These are phyloP conservation scores for Galbula dea DNA, from an alignment of 2,113 vertebrate species.

Conservation along the genomic window DNA sequence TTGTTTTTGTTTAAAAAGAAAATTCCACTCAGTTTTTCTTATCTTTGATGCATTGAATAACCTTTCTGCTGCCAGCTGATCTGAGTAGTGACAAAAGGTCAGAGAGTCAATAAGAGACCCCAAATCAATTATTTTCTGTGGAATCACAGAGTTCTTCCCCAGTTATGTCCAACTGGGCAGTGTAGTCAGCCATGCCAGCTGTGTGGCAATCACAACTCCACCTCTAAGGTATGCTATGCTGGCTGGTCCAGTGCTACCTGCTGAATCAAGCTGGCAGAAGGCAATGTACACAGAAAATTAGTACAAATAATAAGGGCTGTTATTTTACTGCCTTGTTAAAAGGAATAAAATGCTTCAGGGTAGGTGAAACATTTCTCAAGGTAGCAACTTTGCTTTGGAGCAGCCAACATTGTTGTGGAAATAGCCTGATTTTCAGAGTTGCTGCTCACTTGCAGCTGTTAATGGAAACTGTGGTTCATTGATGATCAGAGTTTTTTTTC, in stretches of 20 bases:
- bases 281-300: neutral
- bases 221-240: neutral
- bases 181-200: neutral
- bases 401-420: neutral
- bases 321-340: neutral
- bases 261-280: neutral
- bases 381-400: neutral
- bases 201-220: neutral
- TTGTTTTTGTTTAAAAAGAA: neutral
- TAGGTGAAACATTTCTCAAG: neutral
- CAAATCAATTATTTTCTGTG: neutral
- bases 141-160: neutral
- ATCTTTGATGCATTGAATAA: neutral
- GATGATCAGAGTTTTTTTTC: neutral
- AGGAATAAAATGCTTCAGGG: neutral
- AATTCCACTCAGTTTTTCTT: neutral
- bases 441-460: neutral
- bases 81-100: neutral
- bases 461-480: neutral
- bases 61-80: neutral
- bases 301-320: neutral
- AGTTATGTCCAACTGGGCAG: neutral
- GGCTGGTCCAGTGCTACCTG: neutral
- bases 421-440: neutral
- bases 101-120: neutral